Conservation (phyloP, 2,888 invertebrate genomes). For the Pedicia rivosa region DNA sequence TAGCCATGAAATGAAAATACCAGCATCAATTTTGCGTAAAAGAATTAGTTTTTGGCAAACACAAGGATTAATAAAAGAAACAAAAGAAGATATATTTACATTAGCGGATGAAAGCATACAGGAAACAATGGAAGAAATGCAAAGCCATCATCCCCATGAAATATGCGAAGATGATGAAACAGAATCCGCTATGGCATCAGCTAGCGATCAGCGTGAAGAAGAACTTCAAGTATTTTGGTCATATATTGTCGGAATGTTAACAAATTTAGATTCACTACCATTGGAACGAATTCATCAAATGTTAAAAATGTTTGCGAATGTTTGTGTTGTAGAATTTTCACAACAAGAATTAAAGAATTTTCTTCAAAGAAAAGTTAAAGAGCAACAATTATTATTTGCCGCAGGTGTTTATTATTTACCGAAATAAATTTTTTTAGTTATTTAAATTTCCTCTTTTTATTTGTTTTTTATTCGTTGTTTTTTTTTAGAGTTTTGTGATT, state of each 20-base stretch:
- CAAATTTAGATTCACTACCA: constrained; percentile 81
- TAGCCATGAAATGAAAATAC: constrained; percentile 72
- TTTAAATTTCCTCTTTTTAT: no score
- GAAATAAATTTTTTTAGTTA: constrained; percentile 41
- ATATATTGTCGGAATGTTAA: constrained; percentile 92
- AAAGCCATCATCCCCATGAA: constrained; percentile 30
- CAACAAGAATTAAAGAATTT: constrained; percentile 77
- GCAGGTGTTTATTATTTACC: constrained; percentile 81
- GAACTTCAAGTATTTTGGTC: constrained; percentile 81
- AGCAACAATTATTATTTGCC: constrained; percentile 70
- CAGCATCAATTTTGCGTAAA: constrained; percentile 64
- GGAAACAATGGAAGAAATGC: constrained; percentile 36
- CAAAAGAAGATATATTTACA: constrained; percentile 53
- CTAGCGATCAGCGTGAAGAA: constrained; percentile 85
- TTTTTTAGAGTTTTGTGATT: no score
- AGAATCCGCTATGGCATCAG: constrained; percentile 89
- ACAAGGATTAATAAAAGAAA: constrained; percentile 73
- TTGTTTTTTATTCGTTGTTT: no score
- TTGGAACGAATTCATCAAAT: constrained; percentile 89
- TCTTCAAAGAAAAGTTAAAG: constrained; percentile 82
- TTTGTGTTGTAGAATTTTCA: constrained; percentile 77
- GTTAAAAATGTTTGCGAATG: constrained; percentile 92
- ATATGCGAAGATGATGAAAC: constrained; percentile 78
- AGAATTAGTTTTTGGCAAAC: constrained; percentile 90
- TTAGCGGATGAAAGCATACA: constrained; percentile 50